These are phyloP conservation scores for Ctenochaetus hawaiiensis DNA, from an alignment of 2,797 vertebrate species.

Conservation along the genomic window DNA sequence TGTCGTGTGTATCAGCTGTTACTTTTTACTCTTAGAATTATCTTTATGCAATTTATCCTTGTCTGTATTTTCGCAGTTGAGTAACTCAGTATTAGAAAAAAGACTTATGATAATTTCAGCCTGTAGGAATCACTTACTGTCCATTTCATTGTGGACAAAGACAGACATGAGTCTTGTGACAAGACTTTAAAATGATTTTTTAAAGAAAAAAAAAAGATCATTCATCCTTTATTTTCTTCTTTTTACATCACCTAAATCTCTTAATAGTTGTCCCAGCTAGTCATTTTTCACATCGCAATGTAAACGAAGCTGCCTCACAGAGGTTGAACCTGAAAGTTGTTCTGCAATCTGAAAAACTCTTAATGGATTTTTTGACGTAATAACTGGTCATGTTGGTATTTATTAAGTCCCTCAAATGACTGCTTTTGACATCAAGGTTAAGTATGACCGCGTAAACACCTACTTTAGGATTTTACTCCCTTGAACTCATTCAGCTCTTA, in stretches of 20 bases:
- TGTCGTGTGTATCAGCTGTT: background rate
- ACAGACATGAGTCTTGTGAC: background rate
- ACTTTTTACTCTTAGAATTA: constrained; percentile 8
- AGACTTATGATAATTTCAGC: background rate
- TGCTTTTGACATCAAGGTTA: background rate
- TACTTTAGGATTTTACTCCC: background rate
- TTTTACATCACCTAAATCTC: constrained; percentile 2
- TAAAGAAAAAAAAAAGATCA: background rate
- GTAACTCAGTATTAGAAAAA: constrained; percentile 3
- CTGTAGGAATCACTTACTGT: background rate
- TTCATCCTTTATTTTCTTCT: background rate
- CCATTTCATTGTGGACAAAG: background rate
- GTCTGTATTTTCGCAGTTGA: constrained; percentile 7
- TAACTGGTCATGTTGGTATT: background rate
- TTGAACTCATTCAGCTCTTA: background rate
- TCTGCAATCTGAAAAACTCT: background rate
- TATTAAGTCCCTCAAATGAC: background rate
- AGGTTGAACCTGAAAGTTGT: constrained; percentile 1
- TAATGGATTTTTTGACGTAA: background rate
- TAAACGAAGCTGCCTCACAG: constrained; percentile 1
- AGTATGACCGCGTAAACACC: background rate
- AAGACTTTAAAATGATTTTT: background rate
- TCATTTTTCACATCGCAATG: background rate
- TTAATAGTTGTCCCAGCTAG: background rate
- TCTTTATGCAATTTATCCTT: background rate